Evolutionary conservation across 2,888 invertebrate genomes (phyloP).

Genomic region (Agriopis leucophaearia): DNA sequence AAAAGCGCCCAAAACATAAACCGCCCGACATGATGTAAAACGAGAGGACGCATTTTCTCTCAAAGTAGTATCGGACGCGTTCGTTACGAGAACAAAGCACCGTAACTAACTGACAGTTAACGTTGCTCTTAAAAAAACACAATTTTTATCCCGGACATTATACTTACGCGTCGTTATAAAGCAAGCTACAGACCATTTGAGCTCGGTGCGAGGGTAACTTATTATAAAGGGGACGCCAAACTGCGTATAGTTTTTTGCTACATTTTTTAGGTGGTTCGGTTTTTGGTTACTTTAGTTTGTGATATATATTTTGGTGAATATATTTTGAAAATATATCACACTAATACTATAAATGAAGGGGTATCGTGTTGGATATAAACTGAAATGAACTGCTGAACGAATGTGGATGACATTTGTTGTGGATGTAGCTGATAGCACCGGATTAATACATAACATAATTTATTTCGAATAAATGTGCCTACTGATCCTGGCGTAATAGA

Average conservation of each 20-base stretch:
- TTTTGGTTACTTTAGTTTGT: not conserved
- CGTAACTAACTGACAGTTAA: conserved; percentile 54
- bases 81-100: conserved; percentile 42
- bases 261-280: not conserved
- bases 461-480: too few relatives aligned
- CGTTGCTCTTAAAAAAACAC: conserved; percentile 58
- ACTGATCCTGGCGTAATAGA: too few relatives aligned
- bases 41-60: conserved; percentile 28
- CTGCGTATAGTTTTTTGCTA: conserved; percentile 24
- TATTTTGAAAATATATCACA: not conserved
- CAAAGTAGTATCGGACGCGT: conserved; percentile 39
- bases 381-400: too few relatives aligned
- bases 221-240: conserved; percentile 61
- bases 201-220: conserved; percentile 63
- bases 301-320: not conserved
- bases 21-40: conserved; percentile 31
- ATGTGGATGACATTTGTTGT: too few relatives aligned
- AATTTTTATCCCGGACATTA: conserved; percentile 54
- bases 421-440: too few relatives aligned
- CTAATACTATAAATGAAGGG: not conserved
- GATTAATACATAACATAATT: too few relatives aligned
- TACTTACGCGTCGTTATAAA: conserved; percentile 67
- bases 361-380: too few relatives aligned
- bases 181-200: conserved; percentile 68
- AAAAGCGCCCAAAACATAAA: conserved; percentile 36